Evolutionary conservation across 2,888 invertebrate genomes (phyloP), one percentile per base, ranked within the genome.

Genomic region (Oxycera nigricornis): DNA sequence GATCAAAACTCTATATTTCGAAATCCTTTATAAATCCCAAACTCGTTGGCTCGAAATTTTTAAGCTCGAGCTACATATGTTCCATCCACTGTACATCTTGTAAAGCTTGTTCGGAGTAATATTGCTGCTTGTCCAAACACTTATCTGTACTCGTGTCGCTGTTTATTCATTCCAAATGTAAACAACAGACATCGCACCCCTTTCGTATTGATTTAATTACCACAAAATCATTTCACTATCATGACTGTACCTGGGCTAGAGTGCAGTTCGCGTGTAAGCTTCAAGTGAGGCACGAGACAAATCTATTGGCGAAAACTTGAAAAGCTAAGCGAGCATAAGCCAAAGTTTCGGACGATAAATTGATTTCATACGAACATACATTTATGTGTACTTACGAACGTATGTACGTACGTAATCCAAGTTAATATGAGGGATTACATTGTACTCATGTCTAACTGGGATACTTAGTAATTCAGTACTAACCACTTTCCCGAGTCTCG

Each of bases 401-500:
- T 50, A 17, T 50, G 55, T 55, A 14, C 46, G 14, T 46, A 46
- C 14, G 17, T 11, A 28, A 59, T 20, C 2, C 22, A 55, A 59
- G 30, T 3, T 14, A 11, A 50, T 1, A 59, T 59, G 28, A 46
- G 6, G 17, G 46, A 2, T 46, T 17, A 11, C 3, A 46, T n/a
- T 46, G 14, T 46, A n/a, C 14, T 46, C 14, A 11, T 46, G 3
- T 46, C 46, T 7, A 39, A 39, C 11, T 39, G 11, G 39, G 39
- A 39, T n/a, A n/a, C n/a, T 17, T 6, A 55, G 24, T 55, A 20
- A 6, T 24, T 6, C 22, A 24, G 70, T 57, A 77, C 84, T 79
- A 78, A 85, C 85, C 84, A 78, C 83, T 83, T 77, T 85, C 85
- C 65, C 81, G 79, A 3, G 84, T 83, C 76, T 85, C 84, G 73